phyloP scores from a whole-genome alignment of 1,140 invertebrate species.

The Pantala flavescens region DNA sequence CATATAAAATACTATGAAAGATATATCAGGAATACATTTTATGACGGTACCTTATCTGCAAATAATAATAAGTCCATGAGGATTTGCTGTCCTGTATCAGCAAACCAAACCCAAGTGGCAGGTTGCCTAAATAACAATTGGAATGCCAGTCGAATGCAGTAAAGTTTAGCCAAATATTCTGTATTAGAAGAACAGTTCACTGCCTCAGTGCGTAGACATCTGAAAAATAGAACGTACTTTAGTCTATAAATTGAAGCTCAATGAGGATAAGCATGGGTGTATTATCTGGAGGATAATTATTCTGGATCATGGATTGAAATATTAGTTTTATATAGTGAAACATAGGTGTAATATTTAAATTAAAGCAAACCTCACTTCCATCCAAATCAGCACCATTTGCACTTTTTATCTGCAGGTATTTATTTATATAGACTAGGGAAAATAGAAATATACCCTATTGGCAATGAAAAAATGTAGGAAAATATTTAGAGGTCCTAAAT shows the following conservation, averaged over 20 bases:
- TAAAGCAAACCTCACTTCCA: no score
- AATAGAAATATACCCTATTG: no score
- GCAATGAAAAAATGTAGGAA: no score
- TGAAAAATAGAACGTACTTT: constrained; percentile 26
- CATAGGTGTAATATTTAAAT: no score
- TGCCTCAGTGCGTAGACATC: constrained; percentile 70
- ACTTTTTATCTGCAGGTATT: no score
- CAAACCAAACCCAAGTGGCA: constrained; percentile 68
- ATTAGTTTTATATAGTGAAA: no score
- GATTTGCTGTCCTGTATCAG: constrained; percentile 74
- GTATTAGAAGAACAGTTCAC: constrained; percentile 79
- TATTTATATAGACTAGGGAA: no score
- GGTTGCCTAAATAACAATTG: constrained; percentile 65
- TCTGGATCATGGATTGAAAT: no score
- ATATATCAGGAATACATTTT: constrained; percentile 18
- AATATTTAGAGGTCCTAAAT: no score
- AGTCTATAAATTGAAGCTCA: no score
- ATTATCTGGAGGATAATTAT: background rate
- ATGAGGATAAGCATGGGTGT: no score
- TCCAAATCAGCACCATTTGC: no score
- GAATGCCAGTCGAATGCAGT: constrained; percentile 80
- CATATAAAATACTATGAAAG: constrained; percentile 13
- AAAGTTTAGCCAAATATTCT: constrained; percentile 90
- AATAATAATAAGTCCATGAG: constrained; percentile 78
- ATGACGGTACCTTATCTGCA: constrained; percentile 61